Percentiles rank a stretch among this genome's conserved stretches.
phyloP scores from a whole-genome alignment of 2,113 vertebrate genomes.

The Pipra filicauda region DNA sequence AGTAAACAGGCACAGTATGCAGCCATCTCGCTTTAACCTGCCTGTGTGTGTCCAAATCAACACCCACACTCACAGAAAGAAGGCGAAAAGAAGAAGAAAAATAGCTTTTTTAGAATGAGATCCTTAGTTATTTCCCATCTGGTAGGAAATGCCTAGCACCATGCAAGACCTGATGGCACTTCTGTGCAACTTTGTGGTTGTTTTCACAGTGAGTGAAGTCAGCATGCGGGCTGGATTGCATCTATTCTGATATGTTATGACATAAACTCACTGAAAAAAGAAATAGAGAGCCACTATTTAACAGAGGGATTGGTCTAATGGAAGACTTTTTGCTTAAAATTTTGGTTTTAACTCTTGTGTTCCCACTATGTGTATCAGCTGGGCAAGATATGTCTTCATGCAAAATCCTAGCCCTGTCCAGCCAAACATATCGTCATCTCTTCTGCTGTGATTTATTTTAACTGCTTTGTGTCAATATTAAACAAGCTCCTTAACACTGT shows the following conservation, averaged over 20 bases:
- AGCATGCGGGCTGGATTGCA: not conserved
- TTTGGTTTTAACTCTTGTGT: not conserved
- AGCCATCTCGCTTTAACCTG: not conserved
- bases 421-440: not conserved
- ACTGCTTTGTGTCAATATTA: not conserved
- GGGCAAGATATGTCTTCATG: not conserved
- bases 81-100: not conserved
- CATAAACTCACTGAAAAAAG: not conserved
- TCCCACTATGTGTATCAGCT: not conserved
- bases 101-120: not conserved
- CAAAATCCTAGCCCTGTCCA: not conserved
- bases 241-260: not conserved
- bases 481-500: not conserved
- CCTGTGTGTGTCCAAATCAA: not conserved
- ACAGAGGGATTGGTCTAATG: not conserved
- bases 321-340: not conserved
- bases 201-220: not conserved
- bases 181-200: not conserved
- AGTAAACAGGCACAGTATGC: not conserved
- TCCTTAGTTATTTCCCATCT: not conserved
- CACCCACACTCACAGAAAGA: not conserved
- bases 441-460: slow-evolving; percentile 20
- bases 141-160: not conserved
- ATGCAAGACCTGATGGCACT: not conserved
- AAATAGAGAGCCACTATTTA: not conserved